A percentile compares a stretch with the other conserved stretches of the same genome.
Evolutionary conservation across 2,113 vertebrate species (phyloP).

Genomic region (Menura novaehollandiae): DNA sequence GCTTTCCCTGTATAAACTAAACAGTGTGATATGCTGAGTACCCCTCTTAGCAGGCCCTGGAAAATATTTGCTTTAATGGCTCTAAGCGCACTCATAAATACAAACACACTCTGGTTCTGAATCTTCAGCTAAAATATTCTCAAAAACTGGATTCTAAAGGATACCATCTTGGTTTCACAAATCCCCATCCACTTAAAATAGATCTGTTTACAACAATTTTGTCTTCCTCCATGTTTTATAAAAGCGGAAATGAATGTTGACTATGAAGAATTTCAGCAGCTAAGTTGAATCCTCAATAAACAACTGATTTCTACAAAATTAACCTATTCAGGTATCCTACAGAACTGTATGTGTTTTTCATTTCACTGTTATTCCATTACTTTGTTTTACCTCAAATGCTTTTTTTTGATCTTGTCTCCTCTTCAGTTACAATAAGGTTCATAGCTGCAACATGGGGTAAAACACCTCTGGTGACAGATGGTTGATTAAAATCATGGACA

Average conservation of each 20-base stretch:
- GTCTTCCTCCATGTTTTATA: neutral
- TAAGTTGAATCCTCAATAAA: neutral
- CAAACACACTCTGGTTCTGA: neutral
- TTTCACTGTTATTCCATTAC: neutral
- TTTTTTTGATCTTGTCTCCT: neutral
- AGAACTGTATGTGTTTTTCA: neutral
- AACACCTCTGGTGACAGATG: conserved; percentile 60
- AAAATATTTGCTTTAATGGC: neutral
- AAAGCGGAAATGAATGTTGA: neutral
- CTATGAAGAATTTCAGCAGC: neutral
- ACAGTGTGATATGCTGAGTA: neutral
- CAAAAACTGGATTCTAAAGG: neutral
- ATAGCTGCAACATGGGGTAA: neutral
- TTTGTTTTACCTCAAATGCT: neutral
- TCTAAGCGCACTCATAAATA: neutral
- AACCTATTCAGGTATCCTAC: neutral
- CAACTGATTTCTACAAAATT: neutral
- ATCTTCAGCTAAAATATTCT: neutral
- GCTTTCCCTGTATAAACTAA: neutral
- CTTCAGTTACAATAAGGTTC: conserved; percentile 1
- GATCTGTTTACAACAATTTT: neutral
- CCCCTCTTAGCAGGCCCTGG: neutral
- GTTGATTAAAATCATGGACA: conserved; percentile 40
- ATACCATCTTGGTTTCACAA: neutral
- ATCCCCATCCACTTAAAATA: neutral